Evolutionary conservation across 2,113 vertebrate genomes (phyloP).

Genomic region (Oophaga pumilio): DNA sequence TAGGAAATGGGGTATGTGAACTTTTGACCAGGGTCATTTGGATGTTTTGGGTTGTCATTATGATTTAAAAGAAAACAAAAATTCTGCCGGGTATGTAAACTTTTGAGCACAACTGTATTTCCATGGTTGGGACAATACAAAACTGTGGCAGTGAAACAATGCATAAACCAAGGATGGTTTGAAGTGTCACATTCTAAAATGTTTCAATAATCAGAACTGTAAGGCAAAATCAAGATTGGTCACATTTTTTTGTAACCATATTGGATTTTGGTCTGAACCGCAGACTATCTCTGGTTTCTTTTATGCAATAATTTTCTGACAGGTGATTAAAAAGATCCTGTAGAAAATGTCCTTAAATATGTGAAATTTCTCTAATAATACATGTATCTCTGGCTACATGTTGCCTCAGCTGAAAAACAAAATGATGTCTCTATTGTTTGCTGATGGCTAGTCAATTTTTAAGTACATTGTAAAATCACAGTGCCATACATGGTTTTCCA

Average conservation of each 20-base stretch:
- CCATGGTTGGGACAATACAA: not conserved
- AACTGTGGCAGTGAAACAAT: not conserved
- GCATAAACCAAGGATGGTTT: not conserved
- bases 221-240: no score
- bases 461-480: not conserved
- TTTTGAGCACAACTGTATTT: no score
- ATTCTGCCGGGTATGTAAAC: no score
- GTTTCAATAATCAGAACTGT: no score
- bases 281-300: no score
- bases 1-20: no score
- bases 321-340: not conserved
- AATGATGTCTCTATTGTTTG: not conserved
- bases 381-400: not conserved
- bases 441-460: not conserved
- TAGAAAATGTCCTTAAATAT: not conserved
- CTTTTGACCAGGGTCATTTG: no score
- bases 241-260: no score
- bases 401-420: not conserved
- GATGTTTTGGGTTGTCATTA: no score
- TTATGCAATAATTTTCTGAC: not conserved
- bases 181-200: no score
- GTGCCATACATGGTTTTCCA: not conserved
- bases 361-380: not conserved
- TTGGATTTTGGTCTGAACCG: no score
- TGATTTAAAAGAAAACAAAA: no score